Percentiles rank a stretch among this genome's conserved stretches.
Evolutionary conservation across 2,113 vertebrate genomes (phyloP).

Genomic region (Microcebus griseorufus): DNA sequence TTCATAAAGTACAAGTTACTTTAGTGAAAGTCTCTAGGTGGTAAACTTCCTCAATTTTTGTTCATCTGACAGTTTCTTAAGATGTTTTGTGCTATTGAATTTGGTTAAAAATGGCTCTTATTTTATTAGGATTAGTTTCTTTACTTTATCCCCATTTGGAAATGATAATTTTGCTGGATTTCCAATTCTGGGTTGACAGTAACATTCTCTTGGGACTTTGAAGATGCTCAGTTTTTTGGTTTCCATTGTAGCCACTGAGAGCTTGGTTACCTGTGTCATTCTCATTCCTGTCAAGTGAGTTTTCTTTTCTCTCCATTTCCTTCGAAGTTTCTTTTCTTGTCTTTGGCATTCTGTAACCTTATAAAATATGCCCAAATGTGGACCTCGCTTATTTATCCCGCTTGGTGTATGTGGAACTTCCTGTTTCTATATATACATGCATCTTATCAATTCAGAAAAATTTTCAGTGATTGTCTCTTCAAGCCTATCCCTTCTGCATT

Average conservation of each 20-base stretch:
- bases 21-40: slow-evolving; percentile 8
- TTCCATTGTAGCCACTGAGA: not conserved
- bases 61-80: not conserved
- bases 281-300: not conserved
- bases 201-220: not conserved
- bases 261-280: not conserved
- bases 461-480: not conserved
- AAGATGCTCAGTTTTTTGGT: not conserved
- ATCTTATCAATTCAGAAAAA: not conserved
- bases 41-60: not conserved
- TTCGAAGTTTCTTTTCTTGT: not conserved
- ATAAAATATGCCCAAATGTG: not conserved
- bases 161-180: not conserved
- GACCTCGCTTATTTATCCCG: not conserved
- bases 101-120: too few species aligned
- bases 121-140: not conserved
- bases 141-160: not conserved
- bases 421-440: not conserved
- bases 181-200: not conserved
- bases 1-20: not conserved
- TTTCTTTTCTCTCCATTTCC: not conserved
- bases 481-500: not conserved
- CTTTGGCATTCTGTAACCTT: not conserved
- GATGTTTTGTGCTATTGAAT: too few species aligned
- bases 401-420: not conserved